These are phyloP conservation scores for Mayetiola destructor DNA, from an alignment of 2,888 invertebrate species.

Conservation along the genomic window DNA sequence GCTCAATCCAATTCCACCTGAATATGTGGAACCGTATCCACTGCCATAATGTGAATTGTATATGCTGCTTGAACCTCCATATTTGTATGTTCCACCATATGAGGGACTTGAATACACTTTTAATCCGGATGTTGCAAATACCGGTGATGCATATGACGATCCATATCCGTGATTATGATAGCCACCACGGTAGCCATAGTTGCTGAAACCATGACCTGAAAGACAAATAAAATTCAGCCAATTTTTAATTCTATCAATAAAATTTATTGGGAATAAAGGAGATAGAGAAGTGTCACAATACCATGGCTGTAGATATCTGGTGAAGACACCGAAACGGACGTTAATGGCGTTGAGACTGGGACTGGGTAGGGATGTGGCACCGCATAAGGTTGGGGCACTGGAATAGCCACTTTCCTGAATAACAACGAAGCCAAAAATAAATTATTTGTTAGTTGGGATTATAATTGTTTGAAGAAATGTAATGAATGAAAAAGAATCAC, in stretches of 20 bases:
- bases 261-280: not conserved
- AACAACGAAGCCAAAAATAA: not conserved
- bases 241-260: not conserved
- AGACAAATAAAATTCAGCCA: no score
- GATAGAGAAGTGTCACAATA: not conserved
- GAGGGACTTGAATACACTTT: not conserved
- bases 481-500: no score
- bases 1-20: not conserved
- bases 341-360: slow-evolving; percentile 10
- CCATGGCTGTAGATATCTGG: slow-evolving; percentile 7
- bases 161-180: not conserved
- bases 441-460: not conserved
- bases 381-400: slow-evolving; percentile 17
- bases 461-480: no score
- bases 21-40: not conserved
- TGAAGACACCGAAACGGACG: slow-evolving; percentile 16
- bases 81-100: not conserved
- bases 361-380: slow-evolving; percentile 18
- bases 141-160: not conserved
- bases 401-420: slow-evolving; percentile 15
- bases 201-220: not conserved
- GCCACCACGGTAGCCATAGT: not conserved
- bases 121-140: not conserved
- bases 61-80: not conserved
- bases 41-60: not conserved